phyloP scores from a whole-genome alignment of 2,113 vertebrate species.

The Nettapus auritus region DNA sequence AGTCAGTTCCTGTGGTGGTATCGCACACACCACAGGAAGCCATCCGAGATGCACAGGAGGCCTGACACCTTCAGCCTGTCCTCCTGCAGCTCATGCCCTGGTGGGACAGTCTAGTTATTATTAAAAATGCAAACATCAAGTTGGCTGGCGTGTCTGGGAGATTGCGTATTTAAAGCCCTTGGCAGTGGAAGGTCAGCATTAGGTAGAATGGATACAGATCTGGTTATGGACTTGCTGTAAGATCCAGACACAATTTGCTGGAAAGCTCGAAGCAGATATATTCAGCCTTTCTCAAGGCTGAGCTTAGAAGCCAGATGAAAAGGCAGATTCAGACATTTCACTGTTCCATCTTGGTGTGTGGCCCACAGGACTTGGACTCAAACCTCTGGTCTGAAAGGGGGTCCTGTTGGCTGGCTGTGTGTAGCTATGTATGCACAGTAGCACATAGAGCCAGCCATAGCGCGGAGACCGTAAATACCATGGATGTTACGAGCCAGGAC shows the following conservation, averaged over 20 bases:
- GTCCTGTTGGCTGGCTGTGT: fast-evolving
- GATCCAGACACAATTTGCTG: fast-evolving
- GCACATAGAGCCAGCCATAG: background rate
- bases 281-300: background rate
- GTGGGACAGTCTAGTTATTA: background rate
- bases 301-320: background rate
- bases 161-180: background rate
- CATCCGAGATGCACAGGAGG: background rate
- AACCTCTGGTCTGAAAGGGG: background rate
- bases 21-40: background rate
- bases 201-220: background rate
- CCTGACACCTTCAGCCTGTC: background rate
- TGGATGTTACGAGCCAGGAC: background rate
- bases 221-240: background rate
- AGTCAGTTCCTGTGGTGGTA: background rate
- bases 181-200: background rate
- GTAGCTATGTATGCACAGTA: fast-evolving
- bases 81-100: background rate
- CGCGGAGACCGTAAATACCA: background rate
- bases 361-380: background rate
- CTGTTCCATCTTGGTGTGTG: background rate
- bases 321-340: background rate
- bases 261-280: background rate
- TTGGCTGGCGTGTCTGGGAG: background rate
- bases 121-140: conserved; percentile 7